Evolutionary conservation across 1,140 invertebrate genomes (phyloP).

Genomic region (Drosophila kepulauana): DNA sequence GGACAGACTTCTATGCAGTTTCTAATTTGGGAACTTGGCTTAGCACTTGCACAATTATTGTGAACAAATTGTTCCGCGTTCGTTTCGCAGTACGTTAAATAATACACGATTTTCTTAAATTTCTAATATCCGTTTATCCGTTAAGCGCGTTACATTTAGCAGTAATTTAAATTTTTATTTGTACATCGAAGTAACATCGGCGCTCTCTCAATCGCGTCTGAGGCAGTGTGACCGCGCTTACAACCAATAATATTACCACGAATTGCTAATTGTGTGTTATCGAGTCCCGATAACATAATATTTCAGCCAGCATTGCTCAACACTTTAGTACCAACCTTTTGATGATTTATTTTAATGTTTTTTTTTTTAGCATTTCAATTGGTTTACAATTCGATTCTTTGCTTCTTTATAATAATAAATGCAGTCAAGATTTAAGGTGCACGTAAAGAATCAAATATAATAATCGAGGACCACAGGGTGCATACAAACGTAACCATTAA

Average conservation of each 20-base stretch:
- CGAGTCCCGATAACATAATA: conserved; percentile 4
- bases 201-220: conserved; percentile 56
- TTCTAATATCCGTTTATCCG: conserved; percentile 42
- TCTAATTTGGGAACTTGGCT: conserved; percentile 3
- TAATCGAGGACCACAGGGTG: not conserved
- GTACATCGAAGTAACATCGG: conserved; percentile 55
- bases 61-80: conserved; percentile 7
- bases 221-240: conserved; percentile 31
- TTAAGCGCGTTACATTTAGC: conserved; percentile 58
- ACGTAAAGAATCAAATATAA: not conserved
- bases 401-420: too few species aligned
- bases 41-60: conserved; percentile 27
- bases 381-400: too few species aligned
- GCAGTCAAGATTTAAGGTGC: not conserved
- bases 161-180: conserved; percentile 70
- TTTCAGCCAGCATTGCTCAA: not conserved
- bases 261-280: not conserved
- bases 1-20: conserved; percentile 39
- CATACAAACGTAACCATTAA: not conserved
- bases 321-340: conserved; percentile 2
- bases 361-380: not conserved
- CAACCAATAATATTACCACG: not conserved
- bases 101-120: conserved; percentile 44
- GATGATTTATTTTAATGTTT: not conserved
- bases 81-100: conserved; percentile 20